Evolutionary conservation across 2,888 invertebrate species (phyloP), one percentile per base, ranked within the genome.

Genomic region (Drepana falcataria): DNA sequence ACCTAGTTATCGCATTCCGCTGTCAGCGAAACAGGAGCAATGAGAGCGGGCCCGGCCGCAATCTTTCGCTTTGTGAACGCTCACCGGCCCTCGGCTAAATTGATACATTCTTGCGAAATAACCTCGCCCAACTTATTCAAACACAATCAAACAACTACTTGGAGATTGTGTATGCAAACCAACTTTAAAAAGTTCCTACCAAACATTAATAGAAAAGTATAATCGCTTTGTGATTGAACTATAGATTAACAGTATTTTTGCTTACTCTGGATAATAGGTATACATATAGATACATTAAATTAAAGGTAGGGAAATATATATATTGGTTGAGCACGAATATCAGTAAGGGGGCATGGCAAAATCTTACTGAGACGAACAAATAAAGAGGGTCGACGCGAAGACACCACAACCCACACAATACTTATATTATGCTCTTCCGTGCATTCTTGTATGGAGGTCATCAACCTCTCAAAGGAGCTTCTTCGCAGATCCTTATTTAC

Each of bases 81-180:
- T 75, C 73, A 75, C 77, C 73, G 79, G 85, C 83, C 83, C 85
- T 85, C 82, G 77, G 81, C 83, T 83, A 84, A 85, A 88, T 84
- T 83, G 85, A 87, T 85, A 89, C 85, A 83, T 83, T 83, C 81
- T 87, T 87, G 87, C 86, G 85, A 87, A 88, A 88, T 80, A 85
- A 81, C 85, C 86, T 86, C 84, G 84, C 81, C 81, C 81, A 86
- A 85, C 83, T 85, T 85, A 86, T 81, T 83, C 75, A 82, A 83
- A 83, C 72, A 74, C 84, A 83, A 85, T 83, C 79, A 74, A 76
- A 81, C 73, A 51, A 37, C 41, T 40, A 37, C 49, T 41, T 34
- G 41, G 40, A 75, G 72, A 79, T 71, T 72, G 74, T 72, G 74
- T 72, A 64, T 71, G 66, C 67, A 68, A 69, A 68, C 68, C 63